Percentiles rank a stretch among this genome's conserved stretches.
Evolutionary conservation across 2,888 invertebrate genomes (phyloP).

Genomic region (Automeris io): DNA sequence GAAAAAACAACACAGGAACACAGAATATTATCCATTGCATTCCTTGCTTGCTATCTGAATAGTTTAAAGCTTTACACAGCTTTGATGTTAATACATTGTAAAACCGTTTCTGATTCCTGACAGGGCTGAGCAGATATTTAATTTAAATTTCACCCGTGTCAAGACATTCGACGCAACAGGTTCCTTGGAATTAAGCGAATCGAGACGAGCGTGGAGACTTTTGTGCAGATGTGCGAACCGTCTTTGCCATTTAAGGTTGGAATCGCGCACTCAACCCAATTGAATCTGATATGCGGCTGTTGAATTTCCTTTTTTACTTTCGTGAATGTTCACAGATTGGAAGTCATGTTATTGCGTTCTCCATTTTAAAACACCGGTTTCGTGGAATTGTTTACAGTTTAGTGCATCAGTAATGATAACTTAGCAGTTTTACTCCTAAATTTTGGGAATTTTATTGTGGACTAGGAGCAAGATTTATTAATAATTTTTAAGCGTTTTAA

Average conservation of each 20-base stretch:
- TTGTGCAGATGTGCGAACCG: not conserved
- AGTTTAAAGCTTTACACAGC: too few species aligned
- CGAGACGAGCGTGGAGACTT: not conserved
- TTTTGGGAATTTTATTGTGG: too few species aligned
- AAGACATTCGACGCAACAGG: conserved; percentile 3
- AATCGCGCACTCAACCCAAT: not conserved
- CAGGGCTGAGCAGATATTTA: not conserved
- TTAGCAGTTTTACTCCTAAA: too few species aligned
- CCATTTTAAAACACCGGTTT: not conserved
- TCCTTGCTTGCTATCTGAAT: too few species aligned
- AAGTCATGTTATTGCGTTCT: not conserved
- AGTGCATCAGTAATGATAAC: too few species aligned
- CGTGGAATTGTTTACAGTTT: not conserved
- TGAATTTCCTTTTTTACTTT: conserved; percentile 1
- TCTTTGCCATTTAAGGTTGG: not conserved
- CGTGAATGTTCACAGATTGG: not conserved
- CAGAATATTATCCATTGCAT: too few species aligned
- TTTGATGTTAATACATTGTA: too few species aligned
- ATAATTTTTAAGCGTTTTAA: too few species aligned
- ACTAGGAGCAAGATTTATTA: too few species aligned
- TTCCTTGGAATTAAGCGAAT: not conserved
- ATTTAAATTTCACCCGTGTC: not conserved
- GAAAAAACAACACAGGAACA: too few species aligned
- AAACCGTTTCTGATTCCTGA: too few species aligned
- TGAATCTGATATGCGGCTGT: not conserved